Conservation (phyloP, 1,140 invertebrate genomes). For the Bombus pascuorum region DNA sequence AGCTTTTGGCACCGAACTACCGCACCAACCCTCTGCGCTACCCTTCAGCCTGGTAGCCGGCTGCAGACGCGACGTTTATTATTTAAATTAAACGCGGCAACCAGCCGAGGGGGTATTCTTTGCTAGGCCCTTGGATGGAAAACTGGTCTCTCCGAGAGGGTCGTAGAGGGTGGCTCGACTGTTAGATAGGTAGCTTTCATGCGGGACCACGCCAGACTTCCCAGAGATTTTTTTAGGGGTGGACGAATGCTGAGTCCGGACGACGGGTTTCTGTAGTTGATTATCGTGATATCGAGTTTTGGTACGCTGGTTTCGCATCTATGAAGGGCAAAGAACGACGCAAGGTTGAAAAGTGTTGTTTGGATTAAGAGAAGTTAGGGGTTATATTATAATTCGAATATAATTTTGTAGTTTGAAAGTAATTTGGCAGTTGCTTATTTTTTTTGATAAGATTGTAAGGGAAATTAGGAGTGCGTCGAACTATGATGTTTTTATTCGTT, state of each 20-base stretch:
- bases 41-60: neutral
- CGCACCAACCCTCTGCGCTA: neutral
- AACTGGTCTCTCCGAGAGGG: neutral
- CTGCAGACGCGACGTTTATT: slow-evolving; percentile 35
- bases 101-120: slow-evolving; percentile 6
- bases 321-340: rapidly evolving
- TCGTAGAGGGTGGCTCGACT: neutral
- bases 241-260: neutral
- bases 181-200: neutral
- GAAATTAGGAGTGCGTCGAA: too few relatives aligned
- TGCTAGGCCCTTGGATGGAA: neutral
- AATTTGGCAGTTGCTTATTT: too few relatives aligned
- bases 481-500: too few relatives aligned
- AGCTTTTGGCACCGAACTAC: slow-evolving; percentile 45
- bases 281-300: neutral
- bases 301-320: neutral
- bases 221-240: neutral
- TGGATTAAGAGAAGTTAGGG: neutral
- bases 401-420: too few relatives aligned
- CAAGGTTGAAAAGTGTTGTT: neutral
- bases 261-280: neutral
- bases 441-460: too few relatives aligned
- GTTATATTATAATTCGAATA: too few relatives aligned
- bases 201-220: neutral
- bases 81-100: slow-evolving; percentile 46